Evolutionary conservation across 2,888 invertebrate species (phyloP), one percentile per base, ranked within the genome.

Genomic region (Agapetus fuscipes): DNA sequence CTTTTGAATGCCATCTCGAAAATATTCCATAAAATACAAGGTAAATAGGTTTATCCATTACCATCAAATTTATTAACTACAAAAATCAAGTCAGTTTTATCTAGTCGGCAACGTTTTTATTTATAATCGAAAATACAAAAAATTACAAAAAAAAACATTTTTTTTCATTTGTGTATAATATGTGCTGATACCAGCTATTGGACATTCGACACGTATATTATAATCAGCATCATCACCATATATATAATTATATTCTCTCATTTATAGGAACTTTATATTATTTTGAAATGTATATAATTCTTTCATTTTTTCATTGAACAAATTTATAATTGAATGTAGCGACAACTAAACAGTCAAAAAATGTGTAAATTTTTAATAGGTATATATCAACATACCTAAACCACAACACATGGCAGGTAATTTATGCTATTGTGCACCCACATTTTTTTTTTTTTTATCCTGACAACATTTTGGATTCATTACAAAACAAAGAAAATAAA

Each of bases 81-180:
- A n/a, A n/a, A n/a, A n/a, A n/a, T n/a, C n/a, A n/a, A n/a, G n/a
- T n/a, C n/a, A n/a, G n/a, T n/a, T 27, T 27, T 9, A 41, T 43
- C 37, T 35, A 39, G 40, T 43, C 39, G 46, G 41, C 39, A 40
- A 35, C 46, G 33, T 46, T 37, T 45, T 46, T 46, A 41, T 41
- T 44, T 20, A 46, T 36, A 44, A 32, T 46, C 41, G 46, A 46
- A 33, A 44, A 41, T 47, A 47, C 47, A 47, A 47, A 46, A 46
- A 46, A 44, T 39, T 35, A 44, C 41, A 41, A 47, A 44, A 44
- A 41, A 39, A 43, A 43, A 37, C 40, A 41, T 37, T 39, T 39
- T 35, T 34, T 38, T 32, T 33, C 31, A 39, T n/a, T n/a, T 45
- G 39, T 41, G 38, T 38, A 40, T 43, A 34, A 41, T 41, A 42